Evolutionary conservation across 2,113 vertebrate genomes (phyloP).

Genomic region (Actenoides hombroni): DNA sequence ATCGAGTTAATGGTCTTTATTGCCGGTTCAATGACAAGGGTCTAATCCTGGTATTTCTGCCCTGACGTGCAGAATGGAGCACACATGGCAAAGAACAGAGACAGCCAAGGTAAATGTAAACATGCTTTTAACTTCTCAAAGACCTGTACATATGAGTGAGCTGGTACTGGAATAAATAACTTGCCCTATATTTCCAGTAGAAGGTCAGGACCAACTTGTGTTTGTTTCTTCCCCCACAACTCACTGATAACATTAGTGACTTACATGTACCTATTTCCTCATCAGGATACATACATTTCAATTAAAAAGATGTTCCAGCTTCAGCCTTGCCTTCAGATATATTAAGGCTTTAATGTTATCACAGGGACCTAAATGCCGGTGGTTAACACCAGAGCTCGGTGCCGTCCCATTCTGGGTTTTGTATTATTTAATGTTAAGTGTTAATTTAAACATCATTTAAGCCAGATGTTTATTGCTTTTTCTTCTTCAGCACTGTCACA

Average conservation of each 20-base stretch:
- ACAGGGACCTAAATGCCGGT: neutral
- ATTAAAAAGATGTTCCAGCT: neutral
- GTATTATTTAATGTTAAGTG: neutral
- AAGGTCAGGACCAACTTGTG: neutral
- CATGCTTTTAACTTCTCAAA: neutral
- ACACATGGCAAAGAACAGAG: neutral
- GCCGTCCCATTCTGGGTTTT: neutral
- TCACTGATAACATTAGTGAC: neutral
- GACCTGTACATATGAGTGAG: neutral
- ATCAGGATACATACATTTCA: neutral
- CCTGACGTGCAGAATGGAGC: neutral
- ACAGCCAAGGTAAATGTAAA: neutral
- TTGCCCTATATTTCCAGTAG: neutral
- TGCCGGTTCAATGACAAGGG: neutral
- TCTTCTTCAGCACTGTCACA: neutral
- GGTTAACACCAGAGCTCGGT: neutral
- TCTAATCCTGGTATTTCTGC: constrained; percentile 26
- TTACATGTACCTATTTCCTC: neutral
- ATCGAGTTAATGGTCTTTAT: constrained; percentile 43
- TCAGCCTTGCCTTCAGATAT: neutral
- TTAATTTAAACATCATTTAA: neutral
- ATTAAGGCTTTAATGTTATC: neutral
- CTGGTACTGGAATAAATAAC: neutral
- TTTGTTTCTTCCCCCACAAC: neutral
- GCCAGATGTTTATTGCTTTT: neutral